These are phyloP conservation scores for Bolinopsis microptera DNA, from an alignment of 37 sponge, comb jelly and placozoan species.

Conservation along the genomic window DNA sequence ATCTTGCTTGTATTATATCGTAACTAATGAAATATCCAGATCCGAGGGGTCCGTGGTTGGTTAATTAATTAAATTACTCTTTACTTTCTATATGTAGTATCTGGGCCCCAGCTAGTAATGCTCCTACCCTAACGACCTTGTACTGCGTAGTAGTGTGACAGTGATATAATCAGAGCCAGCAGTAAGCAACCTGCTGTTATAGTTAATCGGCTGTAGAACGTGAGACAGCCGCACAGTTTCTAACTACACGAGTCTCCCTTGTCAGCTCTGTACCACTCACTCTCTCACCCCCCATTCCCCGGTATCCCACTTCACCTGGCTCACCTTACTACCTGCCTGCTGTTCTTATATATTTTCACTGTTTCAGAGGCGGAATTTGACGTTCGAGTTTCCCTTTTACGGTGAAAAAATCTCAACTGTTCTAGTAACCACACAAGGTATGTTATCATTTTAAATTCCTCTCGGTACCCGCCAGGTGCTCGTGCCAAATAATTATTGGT, in stretches of 20 bases:
- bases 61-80: not conserved
- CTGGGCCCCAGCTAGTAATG: not conserved
- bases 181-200: not conserved
- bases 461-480: not conserved
- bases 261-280: too few species aligned
- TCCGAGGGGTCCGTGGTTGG: not conserved
- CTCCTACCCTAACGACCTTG: not conserved
- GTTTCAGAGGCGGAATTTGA: constrained; percentile 43
- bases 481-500: not conserved
- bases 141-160: not conserved
- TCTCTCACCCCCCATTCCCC: too few species aligned
- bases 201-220: not conserved
- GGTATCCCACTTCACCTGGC: too few species aligned
- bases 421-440: constrained; percentile 6
- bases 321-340: too few species aligned
- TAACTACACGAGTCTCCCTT: too few species aligned
- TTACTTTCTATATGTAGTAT: not conserved
- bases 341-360: too few species aligned
- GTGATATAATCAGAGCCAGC: not conserved
- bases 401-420: constrained; percentile 24
- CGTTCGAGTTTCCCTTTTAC: constrained; percentile 40
- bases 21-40: not conserved
- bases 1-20: not conserved
- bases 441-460: not conserved
- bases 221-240: too few species aligned